A percentile compares a stretch with the other conserved stretches of the same genome.
These are phyloP conservation scores for Siderastrea radians DNA, from an alignment of 92 coral and sea anemone genomes.

Conservation along the genomic window DNA sequence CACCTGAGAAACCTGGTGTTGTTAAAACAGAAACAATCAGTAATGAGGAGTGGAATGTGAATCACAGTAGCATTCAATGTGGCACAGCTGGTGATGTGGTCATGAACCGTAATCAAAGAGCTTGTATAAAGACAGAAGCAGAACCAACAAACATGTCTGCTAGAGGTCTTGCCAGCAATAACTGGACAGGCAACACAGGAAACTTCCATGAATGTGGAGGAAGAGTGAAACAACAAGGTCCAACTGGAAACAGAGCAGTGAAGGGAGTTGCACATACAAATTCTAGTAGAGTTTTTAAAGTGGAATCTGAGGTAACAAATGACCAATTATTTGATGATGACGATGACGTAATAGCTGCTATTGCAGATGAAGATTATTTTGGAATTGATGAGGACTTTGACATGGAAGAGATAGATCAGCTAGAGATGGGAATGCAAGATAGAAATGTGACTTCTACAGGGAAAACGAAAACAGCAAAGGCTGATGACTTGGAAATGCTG, in stretches of 20 bases:
- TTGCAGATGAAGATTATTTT: slow-evolving; percentile 55
- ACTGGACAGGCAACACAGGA: neutral
- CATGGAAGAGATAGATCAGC: slow-evolving; percentile 75
- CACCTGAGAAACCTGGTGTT: slow-evolving; percentile 50
- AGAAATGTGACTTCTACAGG: neutral
- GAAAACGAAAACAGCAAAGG: neutral
- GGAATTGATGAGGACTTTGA: slow-evolving; percentile 76
- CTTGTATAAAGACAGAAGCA: slow-evolving; percentile 12
- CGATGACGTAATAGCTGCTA: slow-evolving; percentile 39
- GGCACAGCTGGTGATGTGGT: neutral
- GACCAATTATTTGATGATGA: slow-evolving; percentile 41
- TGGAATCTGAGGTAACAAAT: neutral
- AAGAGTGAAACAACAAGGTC: neutral
- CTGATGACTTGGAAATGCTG: neutral
- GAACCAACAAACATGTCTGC: neutral
- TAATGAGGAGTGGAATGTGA: neutral
- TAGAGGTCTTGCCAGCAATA: neutral
- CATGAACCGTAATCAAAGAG: neutral
- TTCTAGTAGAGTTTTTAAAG: neutral
- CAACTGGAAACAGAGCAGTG: neutral
- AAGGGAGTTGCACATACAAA: neutral
- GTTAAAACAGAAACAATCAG: slow-evolving; percentile 11
- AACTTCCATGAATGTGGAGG: neutral
- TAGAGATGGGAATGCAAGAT: slow-evolving; percentile 50
- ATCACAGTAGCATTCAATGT: neutral